Conservation (phyloP, 2,113 vertebrate genomes). For the Asarcornis scutulata region DNA sequence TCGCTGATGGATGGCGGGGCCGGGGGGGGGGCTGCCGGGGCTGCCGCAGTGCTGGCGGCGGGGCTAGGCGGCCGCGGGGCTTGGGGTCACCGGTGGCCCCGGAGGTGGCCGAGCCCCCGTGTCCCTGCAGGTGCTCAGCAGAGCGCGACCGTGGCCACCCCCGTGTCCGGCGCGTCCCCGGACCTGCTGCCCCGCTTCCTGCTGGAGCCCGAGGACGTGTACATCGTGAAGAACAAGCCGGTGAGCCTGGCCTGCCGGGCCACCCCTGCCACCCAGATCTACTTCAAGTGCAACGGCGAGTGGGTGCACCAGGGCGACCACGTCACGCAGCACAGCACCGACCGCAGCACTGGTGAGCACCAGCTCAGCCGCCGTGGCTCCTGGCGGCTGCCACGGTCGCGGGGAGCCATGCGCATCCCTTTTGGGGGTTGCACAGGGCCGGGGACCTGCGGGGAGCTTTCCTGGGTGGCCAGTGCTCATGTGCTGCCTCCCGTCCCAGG, state of each 20-base stretch:
- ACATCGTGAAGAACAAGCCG: conserved; percentile 97
- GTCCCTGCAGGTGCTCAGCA: conserved; percentile 86
- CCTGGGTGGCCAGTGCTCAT: accelerated
- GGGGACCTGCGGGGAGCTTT: accelerated
- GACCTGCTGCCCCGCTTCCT: conserved; percentile 96
- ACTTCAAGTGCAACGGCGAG: conserved; percentile 99
- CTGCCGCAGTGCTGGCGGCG: accelerated
- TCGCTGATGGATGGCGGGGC: conserved; percentile 26
- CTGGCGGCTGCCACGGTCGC: accelerated
- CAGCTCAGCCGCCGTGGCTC: accelerated
- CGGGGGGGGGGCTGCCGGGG: background rate
- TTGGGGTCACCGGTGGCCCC: background rate
- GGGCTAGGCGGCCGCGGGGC: background rate
- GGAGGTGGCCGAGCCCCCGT: background rate
- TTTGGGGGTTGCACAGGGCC: background rate
- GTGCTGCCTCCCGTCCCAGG: conserved; percentile 69
- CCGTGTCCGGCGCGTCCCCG: conserved; percentile 79
- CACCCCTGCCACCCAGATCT: conserved; percentile 95
- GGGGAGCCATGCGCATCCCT: background rate
- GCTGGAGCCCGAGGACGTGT: conserved; percentile 93
- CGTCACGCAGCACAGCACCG: conserved; percentile 85
- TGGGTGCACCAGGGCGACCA: conserved; percentile 98
- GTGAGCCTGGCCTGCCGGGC: conserved; percentile 95
- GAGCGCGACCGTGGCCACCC: conserved; percentile 84
- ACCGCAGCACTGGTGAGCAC: conserved; percentile 86